Conservation (phyloP, 2,113 vertebrate genomes). For the Ictalurus furcatus region DNA sequence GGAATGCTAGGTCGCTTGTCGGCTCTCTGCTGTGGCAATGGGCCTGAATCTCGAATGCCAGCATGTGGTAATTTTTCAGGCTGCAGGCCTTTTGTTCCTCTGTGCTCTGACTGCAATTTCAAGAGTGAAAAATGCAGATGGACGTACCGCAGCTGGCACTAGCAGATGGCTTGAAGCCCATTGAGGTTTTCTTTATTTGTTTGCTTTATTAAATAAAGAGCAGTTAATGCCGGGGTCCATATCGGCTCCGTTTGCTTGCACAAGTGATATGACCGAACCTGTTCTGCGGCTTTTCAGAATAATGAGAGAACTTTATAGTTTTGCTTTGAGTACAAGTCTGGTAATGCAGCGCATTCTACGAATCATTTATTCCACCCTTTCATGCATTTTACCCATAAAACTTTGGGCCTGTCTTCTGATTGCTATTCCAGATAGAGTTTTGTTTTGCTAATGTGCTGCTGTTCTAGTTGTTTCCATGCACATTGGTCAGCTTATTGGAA, state of each 20-base stretch:
- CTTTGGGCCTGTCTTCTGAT: background rate
- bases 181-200: constrained; percentile 22
- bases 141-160: constrained; percentile 2
- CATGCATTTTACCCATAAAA: constrained; percentile 20
- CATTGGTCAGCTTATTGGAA: background rate
- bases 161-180: background rate
- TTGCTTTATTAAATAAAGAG: constrained; percentile 26
- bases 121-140: constrained; percentile 5
- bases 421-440: constrained; percentile 5
- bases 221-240: constrained; percentile 15
- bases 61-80: constrained; percentile 2
- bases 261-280: constrained; percentile 3
- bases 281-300: background rate
- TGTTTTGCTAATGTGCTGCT: constrained; percentile 33
- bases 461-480: background rate
- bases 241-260: constrained; percentile 24
- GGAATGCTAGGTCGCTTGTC: background rate
- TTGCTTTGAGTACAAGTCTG: background rate
- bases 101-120: background rate
- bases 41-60: background rate
- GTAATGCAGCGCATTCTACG: background rate
- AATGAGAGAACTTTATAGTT: background rate
- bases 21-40: background rate
- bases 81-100: constrained; percentile 2
- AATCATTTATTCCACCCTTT: constrained; percentile 14